Base-by-base conservation (phyloP, 2,113 vertebrate species). In the Crotalus viridis region DNA sequence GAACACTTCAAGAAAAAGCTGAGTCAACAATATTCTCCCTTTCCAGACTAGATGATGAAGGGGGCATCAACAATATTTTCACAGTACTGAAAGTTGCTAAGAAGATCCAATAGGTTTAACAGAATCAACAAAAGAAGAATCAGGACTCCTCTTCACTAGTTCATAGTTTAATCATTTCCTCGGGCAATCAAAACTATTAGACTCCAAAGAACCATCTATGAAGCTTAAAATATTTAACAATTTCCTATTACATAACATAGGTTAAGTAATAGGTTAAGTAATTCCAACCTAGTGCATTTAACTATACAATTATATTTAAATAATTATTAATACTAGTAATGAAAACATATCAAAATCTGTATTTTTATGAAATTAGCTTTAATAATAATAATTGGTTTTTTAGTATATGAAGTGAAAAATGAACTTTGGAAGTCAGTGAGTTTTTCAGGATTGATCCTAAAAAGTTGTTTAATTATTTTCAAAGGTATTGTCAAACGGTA, bases 401-500 rank as follows among this genome's bases (percentile, higher is more conserved):
- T 88, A 88, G 28, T n/a, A 55, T 33, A 19, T 55, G 87, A 52
- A 52, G 15, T 54, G 26, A 28, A 88, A 87, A 87, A 28, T 28
- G 51, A 54, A 88, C 33, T 81, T 81, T 21, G 17, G 74, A 81
- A 81, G 7, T 43, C 33, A 43, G 9, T 3, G 33, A 21, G 17
- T 43, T 81, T 81, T 43, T 43, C 74, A 43, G 33, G 33, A 21
- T 21, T 81, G 74, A 81, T 43, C 17, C 17, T 81, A 81, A 81
- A 81, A 81, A 5, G 89, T 96, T 96, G 2, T 93, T 91, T 69
- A 43, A 74, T 89, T 89, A 46, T 59, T 95, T 96, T 95, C 96
- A 91, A 97, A 99, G 99, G 99, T 99, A 87, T 98, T 97, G 94
- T 99, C 99, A 92, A 99, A 99, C 74, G 99, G 99, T 55, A 99